A percentile compares a stretch with the other conserved stretches of the same genome.
Conservation (phyloP, 2,888 invertebrate species). For the Pachymerium ferrugineum region DNA sequence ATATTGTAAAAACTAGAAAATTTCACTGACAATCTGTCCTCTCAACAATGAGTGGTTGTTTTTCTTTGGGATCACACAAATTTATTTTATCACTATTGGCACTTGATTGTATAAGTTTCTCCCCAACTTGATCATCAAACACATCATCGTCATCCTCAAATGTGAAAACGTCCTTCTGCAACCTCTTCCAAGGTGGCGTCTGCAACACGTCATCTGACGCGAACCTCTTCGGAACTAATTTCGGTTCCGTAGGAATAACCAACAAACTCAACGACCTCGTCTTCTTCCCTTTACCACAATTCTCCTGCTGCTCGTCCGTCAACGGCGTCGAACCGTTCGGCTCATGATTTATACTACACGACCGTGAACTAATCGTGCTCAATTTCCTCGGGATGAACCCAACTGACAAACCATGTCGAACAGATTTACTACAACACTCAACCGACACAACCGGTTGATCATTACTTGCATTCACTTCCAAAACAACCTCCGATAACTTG, state of each 20-base stretch:
- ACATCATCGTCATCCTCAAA: conserved; percentile 22
- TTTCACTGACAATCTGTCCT: background rate
- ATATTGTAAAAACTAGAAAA: background rate
- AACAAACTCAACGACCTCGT: background rate
- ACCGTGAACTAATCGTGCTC: conserved; percentile 41
- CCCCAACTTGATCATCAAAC: background rate
- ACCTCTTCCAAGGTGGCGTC: background rate
- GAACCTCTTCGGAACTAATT: background rate
- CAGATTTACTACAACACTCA: background rate
- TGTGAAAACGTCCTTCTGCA: background rate
- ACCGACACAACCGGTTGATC: background rate
- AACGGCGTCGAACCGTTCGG: background rate
- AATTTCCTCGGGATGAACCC: conserved; percentile 40
- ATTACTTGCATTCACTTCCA: background rate
- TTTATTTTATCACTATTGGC: conserved; percentile 6
- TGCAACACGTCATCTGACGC: background rate
- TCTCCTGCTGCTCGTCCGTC: background rate
- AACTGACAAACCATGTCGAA: background rate
- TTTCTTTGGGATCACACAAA: conserved; percentile 1
- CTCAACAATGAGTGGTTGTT: background rate
- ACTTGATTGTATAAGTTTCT: background rate
- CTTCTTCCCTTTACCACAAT: background rate
- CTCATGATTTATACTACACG: conserved; percentile 37
- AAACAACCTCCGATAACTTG: background rate
- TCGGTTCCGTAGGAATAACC: background rate